Base-by-base conservation (phyloP, 2,888 invertebrate species). In the Sminthurides aquaticus region DNA sequence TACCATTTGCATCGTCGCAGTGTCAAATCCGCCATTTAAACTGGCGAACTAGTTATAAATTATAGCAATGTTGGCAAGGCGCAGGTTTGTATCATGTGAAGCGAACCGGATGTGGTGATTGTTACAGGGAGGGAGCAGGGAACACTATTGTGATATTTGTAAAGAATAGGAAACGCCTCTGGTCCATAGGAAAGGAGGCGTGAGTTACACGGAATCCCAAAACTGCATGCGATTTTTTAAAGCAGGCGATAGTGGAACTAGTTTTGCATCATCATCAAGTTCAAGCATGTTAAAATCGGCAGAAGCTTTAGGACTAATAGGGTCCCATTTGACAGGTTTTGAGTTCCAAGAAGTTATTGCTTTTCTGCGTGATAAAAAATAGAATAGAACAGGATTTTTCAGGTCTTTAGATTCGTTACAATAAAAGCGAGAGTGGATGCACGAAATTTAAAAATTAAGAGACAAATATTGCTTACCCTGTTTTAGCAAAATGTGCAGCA, bases 261-360 rank as follows among this genome's bases (percentile, higher is more conserved):
- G 5, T 34, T 34, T 34, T 34, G 15, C 43, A 5, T 34, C 43
- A 15, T 34, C 43, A 15, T 34, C 15, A 15, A 34, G 5, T 15
- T 34, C 43, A 34, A 34, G 43, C 43, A 5, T 11, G 5, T 34
- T 34, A 11, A 15, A 11, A 15, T 34, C 43, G 43, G 43, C 15
- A 15, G 43, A 11, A 5, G 5, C 43, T 34, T 5, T 11, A 8
- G 52, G 20, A 15, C 5, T 8, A 15, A 52, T 18, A 2, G 52
- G 34, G 15, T 58, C 58, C 64, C 64, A 64, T 1, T 26, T 49
- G 20, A 64, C 25, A 8, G 49, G 20, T 27, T 64, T 64, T 26
- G 54, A 20, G 52, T 64, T 59, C 64, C 64, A 64, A n/a, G 20
- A 15, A 22, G 24, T 34, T 22, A 18, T 34, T 1, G 64, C 58